Conservation (phyloP, 2,888 invertebrate genomes). For the Ophraella communa region DNA sequence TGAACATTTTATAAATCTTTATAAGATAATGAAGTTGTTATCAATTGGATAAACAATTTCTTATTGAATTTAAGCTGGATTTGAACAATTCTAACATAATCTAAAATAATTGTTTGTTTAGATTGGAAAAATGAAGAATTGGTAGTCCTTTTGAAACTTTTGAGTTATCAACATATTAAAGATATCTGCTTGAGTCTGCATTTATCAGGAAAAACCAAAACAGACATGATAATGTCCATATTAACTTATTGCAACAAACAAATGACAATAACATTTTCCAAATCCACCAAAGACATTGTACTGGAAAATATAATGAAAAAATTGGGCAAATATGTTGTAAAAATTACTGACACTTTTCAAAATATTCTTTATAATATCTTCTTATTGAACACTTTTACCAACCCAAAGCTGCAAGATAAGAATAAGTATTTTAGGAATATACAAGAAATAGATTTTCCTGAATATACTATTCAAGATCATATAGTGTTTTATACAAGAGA, state of each 20-base stretch:
- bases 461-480: constrained; percentile 39
- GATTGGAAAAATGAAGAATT: constrained; percentile 31
- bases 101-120: constrained; percentile 28
- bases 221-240: constrained; percentile 40
- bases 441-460: constrained; percentile 43
- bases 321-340: constrained; percentile 48
- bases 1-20: too few relatives aligned
- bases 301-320: constrained; percentile 42
- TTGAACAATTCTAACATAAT: too few relatives aligned
- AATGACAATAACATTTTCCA: constrained; percentile 44
- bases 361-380: constrained; percentile 46
- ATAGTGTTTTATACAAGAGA: constrained; percentile 45
- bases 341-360: constrained; percentile 41
- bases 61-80: too few relatives aligned
- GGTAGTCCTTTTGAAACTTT: constrained; percentile 25
- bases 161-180: constrained; percentile 29
- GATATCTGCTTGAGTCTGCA: constrained; percentile 18
- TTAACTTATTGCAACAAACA: constrained; percentile 45
- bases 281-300: constrained; percentile 45
- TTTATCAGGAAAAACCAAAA: constrained; percentile 39
- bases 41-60: too few relatives aligned
- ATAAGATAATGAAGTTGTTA: too few relatives aligned
- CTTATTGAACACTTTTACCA: constrained; percentile 49
- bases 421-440: constrained; percentile 44
- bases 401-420: constrained; percentile 41